Base-by-base conservation (phyloP, 1,140 invertebrate species). In the Frieseomelitta varia region DNA sequence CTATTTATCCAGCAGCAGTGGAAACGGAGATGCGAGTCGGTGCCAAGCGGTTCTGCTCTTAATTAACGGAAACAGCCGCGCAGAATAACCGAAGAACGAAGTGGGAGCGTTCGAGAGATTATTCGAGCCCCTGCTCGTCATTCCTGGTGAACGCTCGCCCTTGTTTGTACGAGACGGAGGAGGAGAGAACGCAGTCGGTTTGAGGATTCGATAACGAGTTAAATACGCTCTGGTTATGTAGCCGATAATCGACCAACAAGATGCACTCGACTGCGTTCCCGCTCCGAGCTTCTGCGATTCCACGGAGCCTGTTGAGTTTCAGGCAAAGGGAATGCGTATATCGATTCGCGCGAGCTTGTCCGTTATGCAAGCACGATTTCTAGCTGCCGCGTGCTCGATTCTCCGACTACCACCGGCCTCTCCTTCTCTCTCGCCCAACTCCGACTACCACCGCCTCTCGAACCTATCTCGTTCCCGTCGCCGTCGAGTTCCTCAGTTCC, bases 351-450 rank as follows among this genome's bases (percentile, higher is more conserved):
- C 30, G 24, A 17, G 51, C 61, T 75, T 19, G 63, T 76, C 61
- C 86, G 86, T 88, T 85, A 69, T 78, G 67, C 77, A 85, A 78
- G 81, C 73, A 51, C 73, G 63, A 88, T 88, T 81, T 85, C 87
- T 88, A 82, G 75, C 72, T 53, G 17, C 51, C 71, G 30, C 56
- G 65, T 53, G 30, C 56, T 34, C 77, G 53, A 39, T 78, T 51
- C 77, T 63, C 61, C 39, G 63, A 79, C 65, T 85, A 65, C 76
- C 77, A 63, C 76, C 73, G 24, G 3, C 15, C 24, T 61, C n/a
- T 56, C 24, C 8, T 10, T 47, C 6, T 6, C 39, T 47, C 2
- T 39, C 34, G 2, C 34, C 34, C 8, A 30, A 30, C 30, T 30
- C 30, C 39, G 0, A 47, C 39, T 6, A 8, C 39, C 39, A 30